Evolutionary conservation across 2,888 invertebrate species (phyloP).

Genomic region (Agriopis aurantiaria): DNA sequence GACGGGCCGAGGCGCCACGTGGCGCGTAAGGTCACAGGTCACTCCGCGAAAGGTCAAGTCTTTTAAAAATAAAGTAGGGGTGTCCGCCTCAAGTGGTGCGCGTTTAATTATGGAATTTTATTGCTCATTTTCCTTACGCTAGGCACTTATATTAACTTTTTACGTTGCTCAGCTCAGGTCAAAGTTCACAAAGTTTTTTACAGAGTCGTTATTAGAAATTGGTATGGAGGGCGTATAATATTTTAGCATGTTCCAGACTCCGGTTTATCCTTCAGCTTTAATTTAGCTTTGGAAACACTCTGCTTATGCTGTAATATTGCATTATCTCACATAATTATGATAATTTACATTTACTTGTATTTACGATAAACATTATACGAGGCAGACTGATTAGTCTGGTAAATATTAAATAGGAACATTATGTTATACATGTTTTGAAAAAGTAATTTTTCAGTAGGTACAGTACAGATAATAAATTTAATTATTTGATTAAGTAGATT

Average conservation of each 20-base stretch:
- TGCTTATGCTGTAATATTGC: no score
- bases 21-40: slow-evolving; percentile 74
- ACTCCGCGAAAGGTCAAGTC: slow-evolving; percentile 69
- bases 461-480: no score
- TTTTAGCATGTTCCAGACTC: slow-evolving; percentile 10
- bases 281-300: no score
- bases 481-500: no score
- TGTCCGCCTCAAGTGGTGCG: slow-evolving; percentile 48
- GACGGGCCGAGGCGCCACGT: slow-evolving; percentile 66
- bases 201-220: slow-evolving; percentile 26
- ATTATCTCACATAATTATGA: no score
- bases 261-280: not conserved
- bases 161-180: slow-evolving; percentile 20
- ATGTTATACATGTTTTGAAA: no score
- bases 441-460: no score
- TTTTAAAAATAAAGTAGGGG: slow-evolving; percentile 57
- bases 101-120: slow-evolving; percentile 39
- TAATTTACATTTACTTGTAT: no score
- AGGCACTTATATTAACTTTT: slow-evolving; percentile 32
- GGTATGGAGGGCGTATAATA: not conserved
- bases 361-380: no score
- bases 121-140: slow-evolving; percentile 34
- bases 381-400: no score
- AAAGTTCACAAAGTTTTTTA: slow-evolving; percentile 25
- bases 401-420: no score